Percentiles rank a stretch among this genome's conserved stretches.
Evolutionary conservation across 2,797 vertebrate genomes (phyloP).

Genomic region (Platyrinchus mystaceus): DNA sequence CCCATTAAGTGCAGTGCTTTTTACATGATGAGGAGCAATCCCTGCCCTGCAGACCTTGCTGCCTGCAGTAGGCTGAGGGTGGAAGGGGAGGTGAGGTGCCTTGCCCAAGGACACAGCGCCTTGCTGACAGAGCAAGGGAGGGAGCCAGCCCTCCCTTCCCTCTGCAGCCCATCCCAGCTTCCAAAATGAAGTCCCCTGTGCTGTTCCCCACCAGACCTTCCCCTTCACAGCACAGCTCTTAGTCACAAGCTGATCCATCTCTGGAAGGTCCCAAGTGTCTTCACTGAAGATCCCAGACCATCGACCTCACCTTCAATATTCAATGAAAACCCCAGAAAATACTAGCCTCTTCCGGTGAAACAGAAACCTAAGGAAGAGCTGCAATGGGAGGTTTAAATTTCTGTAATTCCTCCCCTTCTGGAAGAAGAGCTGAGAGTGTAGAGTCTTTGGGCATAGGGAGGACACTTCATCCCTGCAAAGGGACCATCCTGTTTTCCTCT

Average conservation of each 20-base stretch:
- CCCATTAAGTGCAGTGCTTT: constrained; percentile 2
- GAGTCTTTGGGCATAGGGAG: not conserved
- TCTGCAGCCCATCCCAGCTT: not conserved
- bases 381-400: not conserved
- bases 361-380: not conserved
- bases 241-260: not conserved
- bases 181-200: not conserved
- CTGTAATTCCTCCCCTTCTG: not conserved
- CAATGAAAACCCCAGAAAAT: not conserved
- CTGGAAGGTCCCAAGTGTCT: not conserved
- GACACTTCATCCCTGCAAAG: not conserved
- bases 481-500: not conserved
- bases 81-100: constrained; percentile 10
- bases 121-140: not conserved
- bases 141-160: not conserved
- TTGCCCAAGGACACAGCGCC: not conserved
- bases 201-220: not conserved
- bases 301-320: not conserved
- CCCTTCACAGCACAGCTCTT: not conserved
- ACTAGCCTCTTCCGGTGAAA: not conserved
- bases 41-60: constrained; percentile 53
- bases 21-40: constrained; percentile 16
- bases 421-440: not conserved
- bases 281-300: not conserved
- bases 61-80: constrained; percentile 38